These are phyloP conservation scores for Melanostoma scalare DNA, from an alignment of 2,888 invertebrate species.

Conservation along the genomic window DNA sequence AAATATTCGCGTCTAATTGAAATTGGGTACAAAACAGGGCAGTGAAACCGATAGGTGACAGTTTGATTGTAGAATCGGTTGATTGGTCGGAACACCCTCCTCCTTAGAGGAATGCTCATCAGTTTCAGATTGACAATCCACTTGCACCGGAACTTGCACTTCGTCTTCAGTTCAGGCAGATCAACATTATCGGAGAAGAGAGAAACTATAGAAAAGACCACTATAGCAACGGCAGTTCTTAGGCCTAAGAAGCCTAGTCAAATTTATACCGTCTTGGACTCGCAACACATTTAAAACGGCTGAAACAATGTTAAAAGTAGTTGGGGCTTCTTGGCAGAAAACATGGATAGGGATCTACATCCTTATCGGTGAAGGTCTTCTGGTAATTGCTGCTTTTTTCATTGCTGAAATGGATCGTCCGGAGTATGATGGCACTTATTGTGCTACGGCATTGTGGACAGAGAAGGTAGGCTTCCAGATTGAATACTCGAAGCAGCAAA, in stretches of 20 bases:
- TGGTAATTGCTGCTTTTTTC: slow-evolving; percentile 87
- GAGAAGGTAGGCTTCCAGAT: slow-evolving; percentile 87
- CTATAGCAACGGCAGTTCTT: no score
- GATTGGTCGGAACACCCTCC: no score
- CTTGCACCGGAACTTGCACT: not conserved
- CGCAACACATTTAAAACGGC: slow-evolving; percentile 78
- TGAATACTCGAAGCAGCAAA: slow-evolving; percentile 91
- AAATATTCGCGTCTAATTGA: no score
- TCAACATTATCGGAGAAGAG: no score
- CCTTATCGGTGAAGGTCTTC: slow-evolving; percentile 86
- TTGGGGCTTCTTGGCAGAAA: slow-evolving; percentile 90
- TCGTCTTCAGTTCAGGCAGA: no score
- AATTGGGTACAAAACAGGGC: no score
- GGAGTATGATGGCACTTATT: slow-evolving; percentile 87
- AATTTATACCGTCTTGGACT: slow-evolving; percentile 28
- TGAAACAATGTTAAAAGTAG: slow-evolving; percentile 88
- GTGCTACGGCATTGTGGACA: slow-evolving; percentile 88
- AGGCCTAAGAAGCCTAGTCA: not conserved
- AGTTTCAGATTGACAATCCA: not conserved
- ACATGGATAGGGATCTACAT: slow-evolving; percentile 89
- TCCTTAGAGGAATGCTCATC: no score
- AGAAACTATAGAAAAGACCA: no score
- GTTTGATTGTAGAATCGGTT: no score
- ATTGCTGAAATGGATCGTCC: slow-evolving; percentile 87
- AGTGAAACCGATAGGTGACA: no score